These are phyloP conservation scores for Nephrocerus scutellatus DNA, from an alignment of 2,888 invertebrate species.

Conservation along the genomic window DNA sequence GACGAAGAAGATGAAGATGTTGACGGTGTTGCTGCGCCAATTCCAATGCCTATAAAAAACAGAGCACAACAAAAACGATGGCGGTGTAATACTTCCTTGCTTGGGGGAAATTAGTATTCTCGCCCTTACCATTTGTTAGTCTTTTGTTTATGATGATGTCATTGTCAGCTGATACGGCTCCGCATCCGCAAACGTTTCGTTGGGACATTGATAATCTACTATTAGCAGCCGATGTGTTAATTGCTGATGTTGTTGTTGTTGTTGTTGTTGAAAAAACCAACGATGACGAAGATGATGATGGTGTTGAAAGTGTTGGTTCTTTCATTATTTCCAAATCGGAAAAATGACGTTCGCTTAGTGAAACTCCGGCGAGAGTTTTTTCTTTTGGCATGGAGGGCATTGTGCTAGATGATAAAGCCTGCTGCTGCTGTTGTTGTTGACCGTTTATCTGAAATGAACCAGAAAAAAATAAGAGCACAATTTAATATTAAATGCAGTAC, in stretches of 20 bases:
- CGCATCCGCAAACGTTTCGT: constrained; percentile 31
- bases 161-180: constrained; percentile 26
- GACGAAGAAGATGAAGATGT: constrained; percentile 21
- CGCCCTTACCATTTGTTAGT: constrained; percentile 32
- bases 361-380: constrained; percentile 42
- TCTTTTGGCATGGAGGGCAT: constrained; percentile 49
- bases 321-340: constrained; percentile 36
- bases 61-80: background rate
- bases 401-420: constrained; percentile 29
- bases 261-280: constrained; percentile 25
- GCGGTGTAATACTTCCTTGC: constrained; percentile 1
- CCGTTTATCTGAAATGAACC: constrained; percentile 32
- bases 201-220: too few species aligned
- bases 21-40: constrained; percentile 11
- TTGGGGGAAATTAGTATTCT: constrained; percentile 21
- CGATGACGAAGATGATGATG: constrained; percentile 12
- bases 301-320: constrained; percentile 28
- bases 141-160: constrained; percentile 30
- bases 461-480: constrained; percentile 7
- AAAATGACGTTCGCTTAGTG: constrained; percentile 41
- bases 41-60: constrained; percentile 27
- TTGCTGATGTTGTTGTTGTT: constrained; percentile 26
- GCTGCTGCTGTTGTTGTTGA: constrained; percentile 27
- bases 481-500: background rate
- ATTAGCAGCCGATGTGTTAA: too few species aligned